phyloP scores from a whole-genome alignment of 2,113 vertebrate genomes.

The Ursus arctos region DNA sequence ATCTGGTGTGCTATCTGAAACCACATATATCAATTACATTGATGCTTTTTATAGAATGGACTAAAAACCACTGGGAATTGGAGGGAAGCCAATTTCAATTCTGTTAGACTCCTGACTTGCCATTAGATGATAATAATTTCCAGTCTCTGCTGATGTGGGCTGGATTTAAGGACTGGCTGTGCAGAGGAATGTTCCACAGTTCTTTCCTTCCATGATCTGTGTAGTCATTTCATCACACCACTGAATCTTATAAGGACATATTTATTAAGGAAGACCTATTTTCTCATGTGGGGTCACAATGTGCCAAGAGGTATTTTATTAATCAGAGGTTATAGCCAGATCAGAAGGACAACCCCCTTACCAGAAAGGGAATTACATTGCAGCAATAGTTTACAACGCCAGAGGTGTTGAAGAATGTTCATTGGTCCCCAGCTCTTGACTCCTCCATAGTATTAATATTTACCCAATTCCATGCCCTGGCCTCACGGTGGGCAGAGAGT shows the following conservation, averaged over 20 bases:
- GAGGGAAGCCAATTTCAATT: constrained; percentile 34
- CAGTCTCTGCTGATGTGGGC: background rate
- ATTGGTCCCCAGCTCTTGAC: background rate
- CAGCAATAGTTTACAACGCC: background rate
- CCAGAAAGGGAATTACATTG: background rate
- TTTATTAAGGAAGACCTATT: background rate
- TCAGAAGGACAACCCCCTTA: background rate
- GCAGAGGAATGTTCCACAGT: background rate
- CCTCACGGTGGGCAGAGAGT: background rate
- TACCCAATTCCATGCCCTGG: background rate
- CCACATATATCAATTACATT: constrained; percentile 5
- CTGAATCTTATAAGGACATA: background rate
- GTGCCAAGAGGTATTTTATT: background rate
- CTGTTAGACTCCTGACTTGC: background rate
- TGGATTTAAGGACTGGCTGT: background rate
- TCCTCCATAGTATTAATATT: background rate
- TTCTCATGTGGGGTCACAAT: background rate
- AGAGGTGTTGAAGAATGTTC: background rate
- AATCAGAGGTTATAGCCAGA: background rate
- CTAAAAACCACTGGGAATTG: background rate
- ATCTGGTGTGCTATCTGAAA: constrained; percentile 31
- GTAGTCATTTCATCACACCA: background rate
- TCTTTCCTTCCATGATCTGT: background rate
- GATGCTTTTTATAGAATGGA: background rate
- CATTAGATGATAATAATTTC: background rate